A percentile compares a stretch with the other conserved stretches of the same genome.
phyloP scores from a whole-genome alignment of 2,888 invertebrate genomes.

The Sphecodes monilicornis region DNA sequence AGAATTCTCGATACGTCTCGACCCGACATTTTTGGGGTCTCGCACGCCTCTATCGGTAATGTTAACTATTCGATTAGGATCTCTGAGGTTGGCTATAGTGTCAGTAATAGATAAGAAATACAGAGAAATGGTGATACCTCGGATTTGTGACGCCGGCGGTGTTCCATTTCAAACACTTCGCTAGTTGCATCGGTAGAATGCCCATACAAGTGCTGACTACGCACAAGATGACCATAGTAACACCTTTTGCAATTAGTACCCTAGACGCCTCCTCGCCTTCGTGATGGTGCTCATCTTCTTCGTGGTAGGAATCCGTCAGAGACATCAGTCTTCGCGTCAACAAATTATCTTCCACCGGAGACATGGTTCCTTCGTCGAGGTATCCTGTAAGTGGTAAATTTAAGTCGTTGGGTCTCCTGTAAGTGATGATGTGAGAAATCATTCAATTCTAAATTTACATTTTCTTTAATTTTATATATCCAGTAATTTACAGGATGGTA shows the following conservation, averaged over 20 bases:
- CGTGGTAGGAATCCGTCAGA: background rate
- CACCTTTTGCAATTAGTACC: constrained; percentile 90
- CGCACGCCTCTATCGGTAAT: background rate
- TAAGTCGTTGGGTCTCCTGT: background rate
- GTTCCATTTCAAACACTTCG: constrained; percentile 88
- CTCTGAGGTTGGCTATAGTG: background rate
- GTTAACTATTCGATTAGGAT: background rate
- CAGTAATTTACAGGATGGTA: background rate
- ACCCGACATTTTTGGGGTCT: no score
- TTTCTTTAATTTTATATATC: background rate
- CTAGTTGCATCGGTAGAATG: constrained; percentile 89
- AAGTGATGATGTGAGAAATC: background rate
- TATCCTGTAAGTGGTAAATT: constrained; percentile 9
- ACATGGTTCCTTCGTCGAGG: constrained; percentile 12
- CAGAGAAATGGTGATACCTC: constrained; percentile 69
- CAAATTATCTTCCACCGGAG: constrained; percentile 29
- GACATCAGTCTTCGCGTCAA: constrained; percentile 18
- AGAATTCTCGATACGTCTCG: background rate
- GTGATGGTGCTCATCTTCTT: background rate
- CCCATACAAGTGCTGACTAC: constrained; percentile 91
- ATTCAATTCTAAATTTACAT: background rate
- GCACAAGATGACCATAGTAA: constrained; percentile 92
- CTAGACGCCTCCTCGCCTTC: constrained; percentile 67
- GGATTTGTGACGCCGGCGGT: constrained; percentile 75
- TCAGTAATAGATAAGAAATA: background rate